phyloP scores from a whole-genome alignment of 2,113 vertebrate species.

The Herpetotheres cachinnans region DNA sequence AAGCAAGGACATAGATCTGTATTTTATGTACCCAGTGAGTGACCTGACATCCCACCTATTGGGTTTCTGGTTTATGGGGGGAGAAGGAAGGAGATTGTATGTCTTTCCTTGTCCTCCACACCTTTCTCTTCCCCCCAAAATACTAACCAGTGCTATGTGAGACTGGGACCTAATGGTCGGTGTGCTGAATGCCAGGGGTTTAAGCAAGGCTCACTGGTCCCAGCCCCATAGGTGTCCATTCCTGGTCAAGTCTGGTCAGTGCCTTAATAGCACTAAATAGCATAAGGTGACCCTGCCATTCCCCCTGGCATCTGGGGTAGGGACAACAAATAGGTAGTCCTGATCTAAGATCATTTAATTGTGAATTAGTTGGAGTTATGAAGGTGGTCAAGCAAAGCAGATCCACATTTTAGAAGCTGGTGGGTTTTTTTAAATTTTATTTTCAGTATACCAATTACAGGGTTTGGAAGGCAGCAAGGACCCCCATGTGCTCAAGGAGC shows the following conservation, averaged over 20 bases:
- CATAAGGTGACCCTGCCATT: accelerated
- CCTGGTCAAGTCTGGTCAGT: accelerated
- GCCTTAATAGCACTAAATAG: too few relatives aligned
- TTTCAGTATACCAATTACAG: background rate
- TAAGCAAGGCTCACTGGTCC: background rate
- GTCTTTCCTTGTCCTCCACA: background rate
- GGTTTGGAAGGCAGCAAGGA: background rate
- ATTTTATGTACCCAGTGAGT: background rate
- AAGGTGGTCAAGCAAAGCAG: background rate
- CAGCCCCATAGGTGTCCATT: background rate
- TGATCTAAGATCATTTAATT: background rate
- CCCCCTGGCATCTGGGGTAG: background rate
- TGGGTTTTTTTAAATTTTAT: accelerated
- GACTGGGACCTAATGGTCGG: too few relatives aligned
- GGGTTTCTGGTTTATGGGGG: background rate
- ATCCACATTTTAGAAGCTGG: accelerated
- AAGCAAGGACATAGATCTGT: background rate
- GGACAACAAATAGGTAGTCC: accelerated
- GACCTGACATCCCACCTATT: accelerated
- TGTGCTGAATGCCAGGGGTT: background rate
- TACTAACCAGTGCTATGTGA: background rate
- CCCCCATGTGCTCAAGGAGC: accelerated
- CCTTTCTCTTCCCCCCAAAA: background rate
- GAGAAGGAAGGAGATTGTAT: background rate
- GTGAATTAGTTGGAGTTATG: background rate